Percentiles rank a stretch among this genome's conserved stretches.
Evolutionary conservation across 2,113 vertebrate genomes (phyloP).

Genomic region (Dipodomys ordii): DNA sequence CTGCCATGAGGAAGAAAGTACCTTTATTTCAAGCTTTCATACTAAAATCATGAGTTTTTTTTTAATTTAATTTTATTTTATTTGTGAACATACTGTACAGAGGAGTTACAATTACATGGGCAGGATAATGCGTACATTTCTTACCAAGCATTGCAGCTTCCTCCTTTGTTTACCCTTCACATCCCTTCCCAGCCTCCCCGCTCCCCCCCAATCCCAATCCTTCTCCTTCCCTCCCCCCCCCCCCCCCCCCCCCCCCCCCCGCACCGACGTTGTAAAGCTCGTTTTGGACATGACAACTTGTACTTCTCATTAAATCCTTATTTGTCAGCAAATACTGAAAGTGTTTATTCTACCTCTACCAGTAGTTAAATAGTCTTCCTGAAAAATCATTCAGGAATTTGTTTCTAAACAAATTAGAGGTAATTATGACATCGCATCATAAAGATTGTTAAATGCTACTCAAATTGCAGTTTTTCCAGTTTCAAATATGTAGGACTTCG

Average conservation of each 20-base stretch:
- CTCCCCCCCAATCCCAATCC: too few relatives aligned
- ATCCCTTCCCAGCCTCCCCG: too few relatives aligned
- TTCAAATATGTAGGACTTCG: conserved; percentile 9
- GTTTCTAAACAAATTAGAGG: conserved; percentile 29
- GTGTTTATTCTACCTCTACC: background rate
- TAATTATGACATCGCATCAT: conserved; percentile 52
- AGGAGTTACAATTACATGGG: too few relatives aligned
- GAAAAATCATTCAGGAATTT: conserved; percentile 45
- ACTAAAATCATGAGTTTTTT: background rate
- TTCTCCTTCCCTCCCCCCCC: too few relatives aligned
- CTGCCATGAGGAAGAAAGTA: background rate
- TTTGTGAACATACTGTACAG: too few relatives aligned
- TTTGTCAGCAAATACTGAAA: conserved; percentile 36
- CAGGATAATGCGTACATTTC: too few relatives aligned
- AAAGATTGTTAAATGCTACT: conserved; percentile 2
- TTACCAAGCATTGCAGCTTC: too few relatives aligned
- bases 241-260: too few relatives aligned
- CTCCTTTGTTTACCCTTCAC: too few relatives aligned
- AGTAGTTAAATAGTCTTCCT: conserved; percentile 31
- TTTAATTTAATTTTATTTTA: too few relatives aligned
- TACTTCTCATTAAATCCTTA: conserved; percentile 34
- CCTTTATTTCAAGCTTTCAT: conserved; percentile 22
- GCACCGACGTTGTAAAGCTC: too few relatives aligned
- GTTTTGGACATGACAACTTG: too few relatives aligned
- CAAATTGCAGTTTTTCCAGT: conserved; percentile 31